phyloP scores from a whole-genome alignment of 2,888 invertebrate genomes.

The Mythimna lalbum region DNA sequence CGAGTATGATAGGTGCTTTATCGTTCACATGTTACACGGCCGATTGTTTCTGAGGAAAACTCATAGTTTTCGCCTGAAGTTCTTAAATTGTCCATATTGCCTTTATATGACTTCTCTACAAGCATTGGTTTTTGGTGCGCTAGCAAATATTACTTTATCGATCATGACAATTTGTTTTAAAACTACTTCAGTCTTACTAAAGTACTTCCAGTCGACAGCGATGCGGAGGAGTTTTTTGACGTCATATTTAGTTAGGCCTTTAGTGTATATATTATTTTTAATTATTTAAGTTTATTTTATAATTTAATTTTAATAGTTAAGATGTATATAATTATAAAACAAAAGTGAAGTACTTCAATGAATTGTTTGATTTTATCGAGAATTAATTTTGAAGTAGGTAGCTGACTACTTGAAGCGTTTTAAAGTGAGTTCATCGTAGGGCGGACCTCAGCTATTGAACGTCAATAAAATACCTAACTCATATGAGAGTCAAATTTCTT shows the following conservation, averaged over 20 bases:
- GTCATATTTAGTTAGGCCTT: too few species aligned
- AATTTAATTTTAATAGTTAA: too few species aligned
- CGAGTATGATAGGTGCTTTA: constrained; percentile 80
- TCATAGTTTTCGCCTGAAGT: constrained; percentile 58
- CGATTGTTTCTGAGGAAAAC: constrained; percentile 75
- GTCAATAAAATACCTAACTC: constrained; percentile 66
- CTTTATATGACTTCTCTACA: background rate
- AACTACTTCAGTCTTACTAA: too few species aligned
- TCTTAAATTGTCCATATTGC: constrained; percentile 11
- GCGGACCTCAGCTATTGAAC: constrained; percentile 47
- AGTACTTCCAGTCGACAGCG: too few species aligned
- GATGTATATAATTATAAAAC: too few species aligned
- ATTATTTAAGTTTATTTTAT: too few species aligned
- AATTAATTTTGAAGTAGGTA: background rate
- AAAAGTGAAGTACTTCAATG: too few species aligned
- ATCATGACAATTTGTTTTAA: background rate
- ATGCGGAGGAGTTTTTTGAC: too few species aligned
- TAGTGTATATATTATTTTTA: too few species aligned
- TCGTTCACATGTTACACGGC: constrained; percentile 71
- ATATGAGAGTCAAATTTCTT: constrained; percentile 61
- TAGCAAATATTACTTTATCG: background rate
- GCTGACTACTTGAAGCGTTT: background rate
- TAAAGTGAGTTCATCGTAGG: constrained; percentile 17
- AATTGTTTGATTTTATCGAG: background rate
- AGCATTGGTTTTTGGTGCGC: background rate